Base-by-base conservation (phyloP, 2,797 vertebrate species). In the Danionella dracula region DNA sequence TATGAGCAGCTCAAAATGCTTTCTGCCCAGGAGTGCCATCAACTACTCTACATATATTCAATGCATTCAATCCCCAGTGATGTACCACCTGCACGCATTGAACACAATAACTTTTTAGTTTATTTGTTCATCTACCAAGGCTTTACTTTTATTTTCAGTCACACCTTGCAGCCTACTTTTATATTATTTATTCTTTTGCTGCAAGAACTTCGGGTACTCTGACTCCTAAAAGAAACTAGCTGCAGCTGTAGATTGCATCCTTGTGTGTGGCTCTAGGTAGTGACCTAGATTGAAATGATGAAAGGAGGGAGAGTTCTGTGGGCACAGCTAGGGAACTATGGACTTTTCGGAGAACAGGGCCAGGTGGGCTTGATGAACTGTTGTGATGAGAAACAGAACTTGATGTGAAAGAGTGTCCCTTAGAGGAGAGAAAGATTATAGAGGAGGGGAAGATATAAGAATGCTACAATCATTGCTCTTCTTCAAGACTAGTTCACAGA, bases 291-390 rank as follows among this genome's bases (percentile, higher is more conserved):
- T 60, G 70, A 42, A 66, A 46, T 45, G 42, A 42, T 5, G 51
- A 66, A 75, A 74, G 40, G 75, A 27, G 4, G 20, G 17, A 6
- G 76, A 74, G 75, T 79, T 70, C 62, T 44, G 61, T 55, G 50
- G 70, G 71, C 73, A 77, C 76, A 80, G 83, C 83, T 79, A 85
- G 83, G 79, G 83, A 84, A 86, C 84, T 80, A 73, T 82, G 41
- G 57, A 32, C 74, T 77, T 85, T 82, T 83, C 83, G 81, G 75
- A 77, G 84, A 86, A 87, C 81, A 83, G 56, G 72, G 79, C 82
- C 84, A 88, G 87, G 86, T 88, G 85, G 83, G 84, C 82, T 80
- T 80, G 85, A 84, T 86, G 86, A 87, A 83, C 78, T 80, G 72
- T 85, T 78, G 84, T 87, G 85, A 85, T 89, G 86, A 87, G 83